Base-by-base conservation (phyloP, 2,797 vertebrate species). In the Hypotaenidia philippensis region DNA sequence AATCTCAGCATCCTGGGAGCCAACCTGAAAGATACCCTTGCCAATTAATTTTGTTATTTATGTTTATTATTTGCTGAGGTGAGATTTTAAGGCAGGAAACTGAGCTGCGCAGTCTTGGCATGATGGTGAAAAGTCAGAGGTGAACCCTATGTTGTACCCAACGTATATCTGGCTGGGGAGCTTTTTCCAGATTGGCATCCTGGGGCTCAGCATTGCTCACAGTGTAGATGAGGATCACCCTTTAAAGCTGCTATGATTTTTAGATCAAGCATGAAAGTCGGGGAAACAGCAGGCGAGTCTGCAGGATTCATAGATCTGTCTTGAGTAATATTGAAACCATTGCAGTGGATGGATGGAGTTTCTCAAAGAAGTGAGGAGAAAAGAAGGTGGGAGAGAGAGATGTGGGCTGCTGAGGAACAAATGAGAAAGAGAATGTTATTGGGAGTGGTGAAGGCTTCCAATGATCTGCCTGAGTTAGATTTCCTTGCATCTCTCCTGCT, bases 101-200 rank as follows among this genome's bases (percentile, higher is more conserved):
- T 38, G n/a, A 59, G 31, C 41, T 77, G 19, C n/a, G 27, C 18
- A 68, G 11, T 26, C 57, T 78, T 75, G 56, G 16, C 10, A 23
- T 27, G 79, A 52, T 40, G 64, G 13, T 74, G 78, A 61, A 69
- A 83, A 80, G n/a, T 31, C 31, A 70, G 12, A 26, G 13, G 10
- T 1, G 3, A 83, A 49, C 9, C 1, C 32, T 65, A 2, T 0
- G 1, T 20, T n/a, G 10, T 32, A 94, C 10, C 47, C 32, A 55
- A 5, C 12, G 52, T 1, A 4, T 23, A 3, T 10, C 31, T 76
- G 55, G 56, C 56, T 59, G 70, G n/a, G 34, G 26, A 75, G 38
- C 27, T 76, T 40, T 22, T 90, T 85, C 52, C 53, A 1, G 1
- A 3, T 4, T 19, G 34, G 8, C 22, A 40, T 9, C 10, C 23